Evolutionary conservation across 2,888 invertebrate species (phyloP), one percentile per base, ranked within the genome.

Genomic region (Seira ritae): DNA sequence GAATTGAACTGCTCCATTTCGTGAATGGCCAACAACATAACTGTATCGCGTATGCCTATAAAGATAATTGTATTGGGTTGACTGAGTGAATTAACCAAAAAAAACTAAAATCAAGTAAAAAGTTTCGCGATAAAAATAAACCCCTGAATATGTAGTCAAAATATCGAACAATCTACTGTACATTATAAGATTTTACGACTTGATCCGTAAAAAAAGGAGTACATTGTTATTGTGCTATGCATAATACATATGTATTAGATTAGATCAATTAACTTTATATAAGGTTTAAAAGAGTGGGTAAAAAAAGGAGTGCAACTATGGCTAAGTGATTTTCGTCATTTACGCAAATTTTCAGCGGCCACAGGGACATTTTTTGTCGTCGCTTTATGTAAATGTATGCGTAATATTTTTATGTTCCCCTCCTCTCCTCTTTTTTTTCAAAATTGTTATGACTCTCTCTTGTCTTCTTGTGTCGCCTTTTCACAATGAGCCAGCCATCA

Each of bases 41-140:
- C 31, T 31, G 31, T 31, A 2, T 31, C 31, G 8, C n/a, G n/a
- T n/a, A n/a, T n/a, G n/a, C n/a, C n/a, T n/a, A 31, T 31, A 31
- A 31, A 31, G 8, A 31, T 31, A 2, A 31, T 31, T 31, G 31
- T 31, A 31, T 31, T 31, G 31, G 2, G 8, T 31, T 8, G 31
- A 31, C 31, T 31, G 31, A 31, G 8, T 4, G 31, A 31, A 8
- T 31, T 31, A 4, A 31, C 31, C 31, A 31, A 31, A 31, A 31
- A 8, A 31, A 31, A 31, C 2, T 31, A 8, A 31, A 31, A 8
- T 4, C 31, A 31, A 4, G 31, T 4, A 31, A 31, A 84, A 84
- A 80, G 76, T 65, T 66, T 55, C 79, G 75, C 65, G 76, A 84
- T 84, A 84, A 84, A 84, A 80, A 80, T 60, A 24, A 70, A 50